These are phyloP conservation scores for Rhadina sibilatrix DNA, from an alignment of 2,113 vertebrate genomes.

Conservation along the genomic window DNA sequence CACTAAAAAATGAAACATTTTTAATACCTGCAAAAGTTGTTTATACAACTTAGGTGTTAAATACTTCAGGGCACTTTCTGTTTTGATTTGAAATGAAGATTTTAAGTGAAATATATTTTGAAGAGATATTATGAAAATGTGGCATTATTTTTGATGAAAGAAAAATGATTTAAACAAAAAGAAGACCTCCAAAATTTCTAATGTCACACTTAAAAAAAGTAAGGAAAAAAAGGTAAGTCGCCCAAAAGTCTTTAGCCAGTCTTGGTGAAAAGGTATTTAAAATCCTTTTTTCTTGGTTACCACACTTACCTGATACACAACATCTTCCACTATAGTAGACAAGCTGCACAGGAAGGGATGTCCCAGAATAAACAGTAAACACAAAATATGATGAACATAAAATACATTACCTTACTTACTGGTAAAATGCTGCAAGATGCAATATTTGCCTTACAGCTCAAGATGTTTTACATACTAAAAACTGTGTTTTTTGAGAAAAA, in stretches of 20 bases:
- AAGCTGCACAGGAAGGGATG: not conserved
- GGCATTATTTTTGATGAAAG: not conserved
- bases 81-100: not conserved
- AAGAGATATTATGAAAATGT: not conserved
- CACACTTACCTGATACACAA: not conserved
- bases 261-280: not conserved
- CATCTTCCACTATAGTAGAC: not conserved
- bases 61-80: not conserved
- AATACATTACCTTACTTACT: not conserved
- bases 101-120: not conserved
- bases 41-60: not conserved
- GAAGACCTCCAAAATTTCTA: not conserved
- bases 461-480: not conserved
- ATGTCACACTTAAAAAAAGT: not conserved
- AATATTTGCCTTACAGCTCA: not conserved
- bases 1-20: not conserved
- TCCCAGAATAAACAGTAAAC: not conserved
- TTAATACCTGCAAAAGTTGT: not conserved
- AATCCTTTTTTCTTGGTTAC: not conserved
- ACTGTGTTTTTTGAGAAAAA: not conserved
- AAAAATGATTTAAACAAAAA: not conserved
- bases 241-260: not conserved
- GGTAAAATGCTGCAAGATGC: not conserved
- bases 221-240: accelerated
- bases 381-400: not conserved